Percentiles rank a stretch among this genome's conserved stretches.
phyloP scores from a whole-genome alignment of 2,888 invertebrate genomes.

The Pammene aurita region DNA sequence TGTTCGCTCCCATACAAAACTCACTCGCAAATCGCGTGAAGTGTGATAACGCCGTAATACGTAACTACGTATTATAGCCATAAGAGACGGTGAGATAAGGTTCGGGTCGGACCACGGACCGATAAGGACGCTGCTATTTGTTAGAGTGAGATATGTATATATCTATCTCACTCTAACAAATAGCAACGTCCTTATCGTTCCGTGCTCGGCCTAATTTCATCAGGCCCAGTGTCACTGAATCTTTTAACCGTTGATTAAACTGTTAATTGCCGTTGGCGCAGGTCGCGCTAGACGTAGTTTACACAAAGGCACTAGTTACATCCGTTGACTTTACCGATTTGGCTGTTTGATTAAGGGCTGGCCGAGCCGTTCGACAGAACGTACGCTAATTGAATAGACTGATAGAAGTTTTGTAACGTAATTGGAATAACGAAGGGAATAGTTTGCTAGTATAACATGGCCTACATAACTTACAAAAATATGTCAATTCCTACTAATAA shows the following conservation, averaged over 20 bases:
- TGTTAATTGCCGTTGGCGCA: conserved; percentile 34
- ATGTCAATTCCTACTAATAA: too few species aligned
- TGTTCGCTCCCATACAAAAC: too few species aligned
- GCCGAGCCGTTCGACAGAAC: conserved; percentile 8
- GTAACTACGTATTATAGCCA: too few species aligned
- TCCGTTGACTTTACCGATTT: conserved; percentile 46
- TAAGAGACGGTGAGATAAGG: too few species aligned
- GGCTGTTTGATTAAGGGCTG: conserved; percentile 38
- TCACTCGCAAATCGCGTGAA: too few species aligned
- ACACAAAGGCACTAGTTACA: conserved; percentile 54
- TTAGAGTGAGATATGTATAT: too few species aligned
- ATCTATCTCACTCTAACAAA: too few species aligned
- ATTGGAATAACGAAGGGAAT: not conserved
- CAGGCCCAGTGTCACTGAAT: conserved; percentile 27
- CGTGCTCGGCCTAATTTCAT: not conserved
- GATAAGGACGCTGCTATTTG: too few species aligned
- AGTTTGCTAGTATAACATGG: not conserved
- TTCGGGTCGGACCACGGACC: too few species aligned
- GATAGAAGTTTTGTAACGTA: not conserved
- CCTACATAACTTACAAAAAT: too few species aligned
- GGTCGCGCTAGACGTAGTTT: conserved; percentile 43
- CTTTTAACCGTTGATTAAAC: conserved; percentile 34
- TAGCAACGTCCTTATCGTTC: too few species aligned
- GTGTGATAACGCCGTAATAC: too few species aligned
- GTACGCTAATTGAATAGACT: conserved; percentile 14